phyloP scores from a whole-genome alignment of 2,888 invertebrate genomes.

The Cryptus armator region DNA sequence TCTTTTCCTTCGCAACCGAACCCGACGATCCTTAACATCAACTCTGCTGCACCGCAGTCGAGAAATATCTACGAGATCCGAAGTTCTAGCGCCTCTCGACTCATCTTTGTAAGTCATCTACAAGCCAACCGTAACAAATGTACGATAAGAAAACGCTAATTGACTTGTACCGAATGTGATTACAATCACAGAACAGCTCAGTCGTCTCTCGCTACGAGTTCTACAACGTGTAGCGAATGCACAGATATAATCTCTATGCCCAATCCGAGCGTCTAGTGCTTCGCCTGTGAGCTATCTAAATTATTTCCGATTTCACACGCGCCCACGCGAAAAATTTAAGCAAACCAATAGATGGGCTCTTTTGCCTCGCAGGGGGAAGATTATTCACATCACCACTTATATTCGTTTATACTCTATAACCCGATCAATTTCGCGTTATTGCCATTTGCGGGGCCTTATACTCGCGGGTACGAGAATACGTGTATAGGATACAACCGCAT shows the following conservation, averaged over 20 bases:
- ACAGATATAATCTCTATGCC: background rate
- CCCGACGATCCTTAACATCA: slow-evolving; percentile 26
- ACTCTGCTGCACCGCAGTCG: slow-evolving; percentile 1
- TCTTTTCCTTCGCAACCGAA: slow-evolving; percentile 58
- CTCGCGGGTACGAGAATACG: slow-evolving; percentile 11
- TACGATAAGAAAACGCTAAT: slow-evolving; percentile 62
- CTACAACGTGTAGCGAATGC: background rate
- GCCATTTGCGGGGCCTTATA: background rate
- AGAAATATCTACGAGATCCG: slow-evolving; percentile 34
- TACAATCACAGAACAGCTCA: slow-evolving; percentile 31
- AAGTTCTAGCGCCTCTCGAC: slow-evolving; percentile 42
- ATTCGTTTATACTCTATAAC: slow-evolving; percentile 39
- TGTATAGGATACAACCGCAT: slow-evolving; percentile 8
- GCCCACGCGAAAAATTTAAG: background rate
- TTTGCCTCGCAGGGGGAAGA: background rate
- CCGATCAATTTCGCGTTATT: slow-evolving; percentile 53
- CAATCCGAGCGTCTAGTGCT: background rate
- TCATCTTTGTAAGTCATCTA: slow-evolving; percentile 32
- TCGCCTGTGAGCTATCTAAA: background rate
- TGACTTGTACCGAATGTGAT: slow-evolving; percentile 58
- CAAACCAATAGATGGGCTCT: background rate
- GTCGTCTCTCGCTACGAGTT: slow-evolving; percentile 19
- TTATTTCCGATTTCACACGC: background rate
- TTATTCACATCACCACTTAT: background rate
- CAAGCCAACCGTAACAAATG: slow-evolving; percentile 30